Conservation (phyloP, 1,140 invertebrate species). For the Brachystomella parvula region DNA sequence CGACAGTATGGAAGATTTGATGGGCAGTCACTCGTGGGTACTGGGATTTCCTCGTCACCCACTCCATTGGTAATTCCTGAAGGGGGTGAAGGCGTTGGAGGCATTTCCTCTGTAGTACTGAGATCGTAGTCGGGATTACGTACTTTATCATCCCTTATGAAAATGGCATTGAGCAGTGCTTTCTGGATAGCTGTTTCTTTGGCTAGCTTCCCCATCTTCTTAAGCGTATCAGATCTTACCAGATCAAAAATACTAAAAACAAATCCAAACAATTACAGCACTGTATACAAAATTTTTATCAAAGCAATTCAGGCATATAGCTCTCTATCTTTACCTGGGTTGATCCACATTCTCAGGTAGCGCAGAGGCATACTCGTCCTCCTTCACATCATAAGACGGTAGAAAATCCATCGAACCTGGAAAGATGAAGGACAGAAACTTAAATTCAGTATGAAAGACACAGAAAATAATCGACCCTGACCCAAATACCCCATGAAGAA, state of each 20-base stretch:
- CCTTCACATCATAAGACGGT: background rate
- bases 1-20: background rate
- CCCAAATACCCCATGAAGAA: no score
- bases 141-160: background rate
- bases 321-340: background rate
- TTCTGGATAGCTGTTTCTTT: background rate
- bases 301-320: no score
- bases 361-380: background rate
- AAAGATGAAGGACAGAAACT: no score
- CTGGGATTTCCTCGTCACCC: background rate
- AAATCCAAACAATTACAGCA: no score
- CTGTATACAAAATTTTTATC: no score
- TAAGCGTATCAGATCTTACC: background rate
- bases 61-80: background rate
- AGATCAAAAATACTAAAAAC: constrained; percentile 4
- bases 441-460: no score
- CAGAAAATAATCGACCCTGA: no score
- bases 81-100: background rate
- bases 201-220: background rate
- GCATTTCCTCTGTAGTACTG: background rate
- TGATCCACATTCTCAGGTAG: background rate
- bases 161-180: background rate
- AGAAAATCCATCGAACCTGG: no score
- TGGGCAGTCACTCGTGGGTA: background rate
- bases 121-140: background rate